Conservation (phyloP, 2,888 invertebrate genomes). For the Cheilosia variabilis region DNA sequence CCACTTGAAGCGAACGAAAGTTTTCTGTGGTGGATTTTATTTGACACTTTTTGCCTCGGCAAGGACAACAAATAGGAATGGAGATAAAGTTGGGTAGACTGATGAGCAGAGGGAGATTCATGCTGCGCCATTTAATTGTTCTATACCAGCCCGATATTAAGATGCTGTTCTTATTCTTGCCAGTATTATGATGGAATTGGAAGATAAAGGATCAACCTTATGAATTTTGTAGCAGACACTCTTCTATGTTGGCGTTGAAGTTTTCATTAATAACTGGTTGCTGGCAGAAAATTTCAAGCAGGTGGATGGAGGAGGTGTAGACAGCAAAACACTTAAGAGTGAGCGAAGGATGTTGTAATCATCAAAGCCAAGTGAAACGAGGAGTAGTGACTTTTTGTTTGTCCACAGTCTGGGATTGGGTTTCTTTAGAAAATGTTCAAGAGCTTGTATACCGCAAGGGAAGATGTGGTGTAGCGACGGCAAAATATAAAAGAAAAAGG, state of each 20-base stretch:
- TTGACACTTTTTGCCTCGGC: slow-evolving; percentile 71
- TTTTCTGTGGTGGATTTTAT: slow-evolving; percentile 73
- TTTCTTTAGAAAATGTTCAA: slow-evolving; percentile 63
- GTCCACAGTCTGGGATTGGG: slow-evolving; percentile 73
- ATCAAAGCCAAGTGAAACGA: slow-evolving; percentile 32
- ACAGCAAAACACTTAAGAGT: slow-evolving; percentile 36
- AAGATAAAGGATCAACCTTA: slow-evolving; percentile 72
- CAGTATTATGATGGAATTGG: slow-evolving; percentile 63
- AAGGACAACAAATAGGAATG: slow-evolving; percentile 33
- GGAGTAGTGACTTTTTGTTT: slow-evolving; percentile 71
- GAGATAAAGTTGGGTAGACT: not conserved
- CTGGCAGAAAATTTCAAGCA: slow-evolving; percentile 34
- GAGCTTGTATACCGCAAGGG: slow-evolving; percentile 58
- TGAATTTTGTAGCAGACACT: slow-evolving; percentile 70
- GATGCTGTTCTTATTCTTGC: slow-evolving; percentile 51
- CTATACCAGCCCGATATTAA: slow-evolving; percentile 43
- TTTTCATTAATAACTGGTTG: slow-evolving; percentile 75
- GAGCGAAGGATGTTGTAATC: slow-evolving; percentile 51
- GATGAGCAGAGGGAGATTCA: slow-evolving; percentile 8
- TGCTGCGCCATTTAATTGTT: slow-evolving; percentile 62
- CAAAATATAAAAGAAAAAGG: slow-evolving; percentile 19
- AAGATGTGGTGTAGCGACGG: slow-evolving; percentile 25
- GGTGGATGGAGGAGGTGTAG: not conserved
- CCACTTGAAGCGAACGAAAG: slow-evolving; percentile 64
- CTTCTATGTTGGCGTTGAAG: slow-evolving; percentile 61